Percentiles rank a stretch among this genome's conserved stretches.
phyloP scores from a whole-genome alignment of 2,888 invertebrate genomes.

The Sericinus montela region DNA sequence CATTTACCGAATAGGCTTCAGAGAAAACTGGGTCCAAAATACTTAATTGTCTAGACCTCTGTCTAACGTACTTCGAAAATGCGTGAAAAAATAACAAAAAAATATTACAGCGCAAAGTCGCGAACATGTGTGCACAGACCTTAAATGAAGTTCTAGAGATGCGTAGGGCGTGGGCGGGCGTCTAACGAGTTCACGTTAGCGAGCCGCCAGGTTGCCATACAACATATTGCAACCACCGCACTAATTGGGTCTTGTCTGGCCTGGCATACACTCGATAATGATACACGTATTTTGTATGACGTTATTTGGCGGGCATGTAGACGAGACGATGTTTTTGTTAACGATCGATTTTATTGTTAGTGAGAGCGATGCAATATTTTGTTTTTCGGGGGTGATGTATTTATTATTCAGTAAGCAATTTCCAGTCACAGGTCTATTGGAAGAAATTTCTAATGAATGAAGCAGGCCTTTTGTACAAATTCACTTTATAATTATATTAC shows the following conservation, averaged over 20 bases:
- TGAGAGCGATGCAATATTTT: background rate
- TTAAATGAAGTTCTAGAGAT: conserved; percentile 16
- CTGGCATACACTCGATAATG: conserved; percentile 30
- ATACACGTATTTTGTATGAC: conserved; percentile 21
- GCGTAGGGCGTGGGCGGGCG: conserved; percentile 36
- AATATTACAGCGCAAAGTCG: background rate
- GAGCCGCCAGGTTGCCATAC: conserved; percentile 34
- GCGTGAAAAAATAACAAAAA: too few relatives aligned
- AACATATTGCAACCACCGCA: conserved; percentile 41
- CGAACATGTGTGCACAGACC: background rate
- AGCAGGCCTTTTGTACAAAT: too few relatives aligned
- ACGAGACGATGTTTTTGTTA: conserved; percentile 20
- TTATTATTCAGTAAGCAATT: too few relatives aligned
- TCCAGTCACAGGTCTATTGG: too few relatives aligned
- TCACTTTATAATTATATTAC: too few relatives aligned
- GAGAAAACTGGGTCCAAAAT: too few relatives aligned
- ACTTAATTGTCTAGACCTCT: too few relatives aligned
- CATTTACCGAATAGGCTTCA: too few relatives aligned
- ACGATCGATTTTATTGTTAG: background rate
- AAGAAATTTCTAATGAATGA: too few relatives aligned
- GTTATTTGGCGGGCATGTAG: conserved; percentile 7
- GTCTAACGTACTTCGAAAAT: too few relatives aligned
- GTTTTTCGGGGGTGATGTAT: too few relatives aligned
- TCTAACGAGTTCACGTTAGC: conserved; percentile 56
- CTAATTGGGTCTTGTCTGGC: conserved; percentile 53